Evolutionary conservation across 2,888 invertebrate species (phyloP).

Genomic region (Drosophila anomelani): DNA sequence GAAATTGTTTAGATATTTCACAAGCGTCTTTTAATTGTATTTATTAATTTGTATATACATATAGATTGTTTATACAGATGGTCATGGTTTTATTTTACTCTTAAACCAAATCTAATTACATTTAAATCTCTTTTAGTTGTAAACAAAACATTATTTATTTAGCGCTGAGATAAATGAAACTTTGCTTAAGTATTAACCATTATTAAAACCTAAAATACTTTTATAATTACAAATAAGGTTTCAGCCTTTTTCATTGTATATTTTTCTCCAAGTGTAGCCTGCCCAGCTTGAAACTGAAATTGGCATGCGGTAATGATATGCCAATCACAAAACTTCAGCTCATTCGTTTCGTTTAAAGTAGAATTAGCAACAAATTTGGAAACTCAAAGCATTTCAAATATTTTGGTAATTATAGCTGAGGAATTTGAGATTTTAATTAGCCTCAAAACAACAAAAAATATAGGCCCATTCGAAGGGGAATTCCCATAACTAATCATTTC

Average conservation of each 20-base stretch:
- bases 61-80: neutral
- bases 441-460: neutral
- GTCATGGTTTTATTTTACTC: neutral
- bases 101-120: too few relatives aligned
- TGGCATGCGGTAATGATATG: constrained; percentile 71
- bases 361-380: constrained; percentile 58
- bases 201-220: too few relatives aligned
- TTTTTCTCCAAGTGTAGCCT: constrained; percentile 22
- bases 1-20: neutral
- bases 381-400: constrained; percentile 57
- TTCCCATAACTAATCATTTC: constrained; percentile 63
- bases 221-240: too few relatives aligned
- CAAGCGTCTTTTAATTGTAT: neutral
- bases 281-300: constrained; percentile 14
- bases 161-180: too few relatives aligned
- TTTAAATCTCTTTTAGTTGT: too few relatives aligned
- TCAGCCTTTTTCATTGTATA: too few relatives aligned
- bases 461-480: neutral
- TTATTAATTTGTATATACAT: neutral
- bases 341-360: constrained; percentile 72
- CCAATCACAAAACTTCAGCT: constrained; percentile 67
- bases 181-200: too few relatives aligned
- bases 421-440: constrained; percentile 53
- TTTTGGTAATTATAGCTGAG: constrained; percentile 54
- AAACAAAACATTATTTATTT: too few relatives aligned